Evolutionary conservation across 2,797 vertebrate genomes (phyloP), one percentile per base, ranked within the genome.

Genomic region (Liasis olivaceus): DNA sequence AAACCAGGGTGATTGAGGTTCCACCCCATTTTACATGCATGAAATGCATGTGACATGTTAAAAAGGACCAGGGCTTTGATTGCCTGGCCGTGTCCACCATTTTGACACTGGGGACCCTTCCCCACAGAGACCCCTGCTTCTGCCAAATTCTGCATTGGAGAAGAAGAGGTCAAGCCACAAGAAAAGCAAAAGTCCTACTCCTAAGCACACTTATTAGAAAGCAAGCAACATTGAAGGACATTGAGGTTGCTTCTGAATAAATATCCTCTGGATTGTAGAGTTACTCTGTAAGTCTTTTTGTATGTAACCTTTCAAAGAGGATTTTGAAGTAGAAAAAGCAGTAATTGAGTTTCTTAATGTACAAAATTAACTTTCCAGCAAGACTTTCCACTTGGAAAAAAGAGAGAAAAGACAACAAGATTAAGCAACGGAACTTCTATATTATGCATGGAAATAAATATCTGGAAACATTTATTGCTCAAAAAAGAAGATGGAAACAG

Each of bases 361-460:
- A 42, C 22, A 31, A 59, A 54, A 42, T 56, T 63, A 91, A 9
- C 22, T 63, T 77, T 59, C 63, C 89, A 63, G 22, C 51, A 22
- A 95, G 84, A 4, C 95, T 91, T 92, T 26, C 90, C 51, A 28
- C 28, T 66, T 91, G 47, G 0, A 88, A 58, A 47, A 90, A 89
- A 31, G 89, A 4, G 9, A 0, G 1, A 4, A 91, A 64, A 69
- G 66, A 87, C 89, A 60, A 66, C 47, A 85, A 26, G 66, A 28
- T 87, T 87, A 15, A 58, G 17, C 84, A 92, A 86, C 0, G 42
- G 5, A 2, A 84, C 87, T 0, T 90, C 92, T 15, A 0, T 28
- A 90, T 3, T 81, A 90, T 51, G 93, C 36, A 88, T 8, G 62
- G 11, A 31, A 59, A 84, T 84, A 42, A n/a, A 14, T 5, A 63